Percentiles rank a stretch among this genome's conserved stretches.
Evolutionary conservation across 2,888 invertebrate species (phyloP).

Genomic region (Celastrina argiolus): DNA sequence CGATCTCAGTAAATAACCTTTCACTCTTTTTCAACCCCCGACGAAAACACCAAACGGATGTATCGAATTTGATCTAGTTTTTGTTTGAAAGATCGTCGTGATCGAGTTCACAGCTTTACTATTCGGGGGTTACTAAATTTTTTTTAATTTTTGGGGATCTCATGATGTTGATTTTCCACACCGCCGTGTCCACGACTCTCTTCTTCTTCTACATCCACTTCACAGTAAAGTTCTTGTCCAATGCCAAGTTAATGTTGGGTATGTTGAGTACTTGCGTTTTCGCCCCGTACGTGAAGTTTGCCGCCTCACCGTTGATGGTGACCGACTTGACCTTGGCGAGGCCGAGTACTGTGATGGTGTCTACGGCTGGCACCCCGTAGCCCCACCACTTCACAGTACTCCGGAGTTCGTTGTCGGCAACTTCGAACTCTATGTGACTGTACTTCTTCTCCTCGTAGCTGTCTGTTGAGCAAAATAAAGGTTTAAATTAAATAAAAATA

Average conservation of each 20-base stretch:
- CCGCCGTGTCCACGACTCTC: too few relatives aligned
- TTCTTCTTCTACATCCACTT: constrained; percentile 53
- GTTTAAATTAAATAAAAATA: too few relatives aligned
- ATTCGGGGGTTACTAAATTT: too few relatives aligned
- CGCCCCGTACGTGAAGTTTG: constrained; percentile 46
- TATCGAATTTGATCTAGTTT: too few relatives aligned
- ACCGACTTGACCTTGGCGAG: constrained; percentile 47
- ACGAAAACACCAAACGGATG: too few relatives aligned
- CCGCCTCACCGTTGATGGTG: constrained; percentile 46
- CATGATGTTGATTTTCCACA: too few relatives aligned
- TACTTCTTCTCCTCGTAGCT: constrained; percentile 79
- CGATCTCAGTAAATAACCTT: too few relatives aligned
- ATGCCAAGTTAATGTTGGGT: constrained; percentile 46
- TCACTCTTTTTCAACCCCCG: too few relatives aligned
- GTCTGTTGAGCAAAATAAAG: constrained; percentile 51
- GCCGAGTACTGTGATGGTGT: constrained; percentile 48
- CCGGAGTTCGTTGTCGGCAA: constrained; percentile 46
- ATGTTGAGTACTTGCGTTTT: constrained; percentile 47
- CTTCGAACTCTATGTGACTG: constrained; percentile 70
- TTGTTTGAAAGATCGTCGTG: too few relatives aligned
- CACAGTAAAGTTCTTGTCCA: constrained; percentile 57
- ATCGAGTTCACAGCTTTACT: too few relatives aligned
- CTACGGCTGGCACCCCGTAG: constrained; percentile 60
- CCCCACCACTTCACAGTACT: constrained; percentile 67
- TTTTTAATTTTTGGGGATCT: too few relatives aligned